phyloP scores from a whole-genome alignment of 2,113 vertebrate species.

The Passer montanus region DNA sequence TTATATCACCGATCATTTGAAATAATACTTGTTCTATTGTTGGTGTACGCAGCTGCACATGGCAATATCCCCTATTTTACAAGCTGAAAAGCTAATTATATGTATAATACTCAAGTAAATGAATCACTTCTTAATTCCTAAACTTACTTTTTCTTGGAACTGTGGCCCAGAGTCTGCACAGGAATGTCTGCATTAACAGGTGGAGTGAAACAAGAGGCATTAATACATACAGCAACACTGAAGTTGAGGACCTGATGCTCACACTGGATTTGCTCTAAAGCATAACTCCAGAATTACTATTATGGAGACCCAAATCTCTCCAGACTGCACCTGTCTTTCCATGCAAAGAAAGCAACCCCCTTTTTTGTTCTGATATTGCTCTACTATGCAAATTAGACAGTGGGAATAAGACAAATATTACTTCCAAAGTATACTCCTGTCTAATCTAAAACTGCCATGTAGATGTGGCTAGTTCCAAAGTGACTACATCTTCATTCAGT shows the following conservation, averaged over 20 bases:
- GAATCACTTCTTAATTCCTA: neutral
- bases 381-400: neutral
- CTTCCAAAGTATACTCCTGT: neutral
- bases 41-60: neutral
- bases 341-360: neutral
- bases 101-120: neutral
- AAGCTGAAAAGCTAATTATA: constrained; percentile 9
- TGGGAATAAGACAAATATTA: neutral
- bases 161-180: neutral
- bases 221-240: neutral
- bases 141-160: neutral
- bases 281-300: neutral
- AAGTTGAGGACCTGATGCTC: neutral
- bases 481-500: neutral
- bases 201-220: neutral
- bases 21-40: neutral
- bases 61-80: neutral
- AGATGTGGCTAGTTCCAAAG: neutral
- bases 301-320: neutral
- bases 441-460: neutral
- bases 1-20: neutral
- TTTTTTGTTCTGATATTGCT: neutral
- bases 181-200: neutral
- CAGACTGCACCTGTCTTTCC: neutral
- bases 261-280: neutral